Evolutionary conservation across 2,797 vertebrate species (phyloP).

Genomic region (Argyrosomus regius): DNA sequence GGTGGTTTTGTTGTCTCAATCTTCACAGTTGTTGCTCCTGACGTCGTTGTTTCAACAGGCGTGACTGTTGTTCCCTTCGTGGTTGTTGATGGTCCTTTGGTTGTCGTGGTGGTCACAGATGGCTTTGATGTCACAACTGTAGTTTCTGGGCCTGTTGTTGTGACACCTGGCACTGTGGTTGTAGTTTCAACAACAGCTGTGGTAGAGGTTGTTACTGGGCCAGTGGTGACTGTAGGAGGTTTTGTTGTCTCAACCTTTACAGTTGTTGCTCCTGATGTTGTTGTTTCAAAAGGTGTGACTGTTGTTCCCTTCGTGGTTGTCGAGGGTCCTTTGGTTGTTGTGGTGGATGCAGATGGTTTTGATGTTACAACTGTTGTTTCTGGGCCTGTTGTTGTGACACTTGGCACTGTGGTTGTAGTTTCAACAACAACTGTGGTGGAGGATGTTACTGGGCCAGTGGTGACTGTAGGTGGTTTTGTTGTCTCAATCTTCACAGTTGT

Average conservation of each 20-base stretch:
- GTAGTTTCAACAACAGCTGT: neutral
- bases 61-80: neutral
- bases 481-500: no score
- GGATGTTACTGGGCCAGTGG: no score
- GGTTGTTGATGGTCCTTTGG: neutral
- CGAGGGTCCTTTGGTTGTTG: neutral
- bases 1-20: neutral
- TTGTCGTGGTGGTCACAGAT: neutral
- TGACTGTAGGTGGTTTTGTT: no score
- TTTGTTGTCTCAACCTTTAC: neutral
- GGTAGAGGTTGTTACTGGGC: neutral
- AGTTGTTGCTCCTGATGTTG: neutral
- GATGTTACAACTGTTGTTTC: constrained; percentile 13
- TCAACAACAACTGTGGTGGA: no score
- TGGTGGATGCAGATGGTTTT: neutral
- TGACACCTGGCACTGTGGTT: neutral
- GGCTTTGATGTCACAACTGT: neutral
- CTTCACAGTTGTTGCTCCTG: neutral
- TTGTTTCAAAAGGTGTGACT: neutral
- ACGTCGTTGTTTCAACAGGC: neutral
- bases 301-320: neutral
- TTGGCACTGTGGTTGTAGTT: no score
- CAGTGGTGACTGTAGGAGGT: neutral
- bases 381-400: neutral
- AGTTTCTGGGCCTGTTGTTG: constrained; percentile 9